These are phyloP conservation scores for Saturnia pavonia DNA, from an alignment of 2,888 invertebrate species.

Conservation along the genomic window DNA sequence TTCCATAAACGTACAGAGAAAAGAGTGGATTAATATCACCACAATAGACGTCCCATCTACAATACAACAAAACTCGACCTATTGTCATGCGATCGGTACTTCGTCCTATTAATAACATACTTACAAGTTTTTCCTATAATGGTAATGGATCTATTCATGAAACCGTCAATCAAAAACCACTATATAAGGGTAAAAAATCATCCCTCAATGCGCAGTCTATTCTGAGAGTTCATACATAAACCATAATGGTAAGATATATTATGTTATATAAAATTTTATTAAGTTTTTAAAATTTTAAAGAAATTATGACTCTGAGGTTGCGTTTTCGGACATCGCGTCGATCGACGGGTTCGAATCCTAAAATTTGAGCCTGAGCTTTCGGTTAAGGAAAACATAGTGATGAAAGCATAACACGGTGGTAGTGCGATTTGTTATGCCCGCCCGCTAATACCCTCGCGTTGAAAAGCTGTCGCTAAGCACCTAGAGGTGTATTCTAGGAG, in stretches of 20 bases:
- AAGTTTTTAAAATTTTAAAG: too few relatives aligned
- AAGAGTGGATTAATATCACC: neutral
- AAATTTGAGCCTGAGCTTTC: too few relatives aligned
- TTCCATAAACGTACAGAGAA: neutral
- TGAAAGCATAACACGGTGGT: too few relatives aligned
- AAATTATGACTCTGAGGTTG: too few relatives aligned
- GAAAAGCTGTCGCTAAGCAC: too few relatives aligned
- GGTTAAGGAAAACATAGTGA: too few relatives aligned
- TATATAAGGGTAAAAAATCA: constrained; percentile 57
- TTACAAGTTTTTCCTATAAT: constrained; percentile 27
- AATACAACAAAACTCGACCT: neutral
- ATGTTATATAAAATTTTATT: neutral
- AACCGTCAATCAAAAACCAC: constrained; percentile 55
- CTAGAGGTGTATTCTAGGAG: too few relatives aligned
- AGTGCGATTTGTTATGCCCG: too few relatives aligned
- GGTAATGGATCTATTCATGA: constrained; percentile 65
- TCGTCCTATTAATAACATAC: constrained; percentile 1
- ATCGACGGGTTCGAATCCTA: too few relatives aligned
- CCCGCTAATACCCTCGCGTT: too few relatives aligned
- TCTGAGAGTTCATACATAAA: constrained; percentile 34
- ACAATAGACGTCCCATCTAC: neutral
- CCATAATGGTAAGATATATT: constrained; percentile 54
- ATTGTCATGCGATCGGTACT: neutral
- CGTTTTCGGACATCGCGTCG: too few relatives aligned
- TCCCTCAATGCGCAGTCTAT: constrained; percentile 39